A percentile compares a stretch with the other conserved stretches of the same genome.
These are phyloP conservation scores for Eupithecia exiguata DNA, from an alignment of 2,888 invertebrate genomes.

Conservation along the genomic window DNA sequence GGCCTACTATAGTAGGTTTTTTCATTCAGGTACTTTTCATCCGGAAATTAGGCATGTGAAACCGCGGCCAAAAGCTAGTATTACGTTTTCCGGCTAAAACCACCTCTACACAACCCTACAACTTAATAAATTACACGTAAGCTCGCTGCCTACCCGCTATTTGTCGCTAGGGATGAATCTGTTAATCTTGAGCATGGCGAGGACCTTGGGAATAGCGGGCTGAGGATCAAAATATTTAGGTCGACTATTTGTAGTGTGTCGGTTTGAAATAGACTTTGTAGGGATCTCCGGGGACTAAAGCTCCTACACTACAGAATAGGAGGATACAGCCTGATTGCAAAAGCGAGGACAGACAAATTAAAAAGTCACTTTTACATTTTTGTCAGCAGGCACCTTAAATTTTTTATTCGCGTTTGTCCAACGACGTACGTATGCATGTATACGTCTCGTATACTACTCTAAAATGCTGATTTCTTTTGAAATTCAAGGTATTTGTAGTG, in stretches of 20 bases:
- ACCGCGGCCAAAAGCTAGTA: not conserved
- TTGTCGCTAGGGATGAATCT: slow-evolving; percentile 31
- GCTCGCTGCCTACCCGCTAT: slow-evolving; percentile 14
- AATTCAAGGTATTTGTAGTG: too few species aligned
- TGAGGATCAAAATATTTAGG: slow-evolving; percentile 21
- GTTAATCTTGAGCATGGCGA: slow-evolving; percentile 30
- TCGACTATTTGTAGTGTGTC: slow-evolving; percentile 3
- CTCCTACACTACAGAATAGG: not conserved
- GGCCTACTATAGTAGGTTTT: too few species aligned
- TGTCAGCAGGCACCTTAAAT: too few species aligned
- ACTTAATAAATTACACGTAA: slow-evolving; percentile 30
- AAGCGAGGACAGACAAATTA: not conserved
- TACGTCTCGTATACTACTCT: too few species aligned
- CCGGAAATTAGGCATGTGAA: not conserved
- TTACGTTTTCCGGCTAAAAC: not conserved
- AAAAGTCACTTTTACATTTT: too few species aligned
- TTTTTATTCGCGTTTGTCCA: too few species aligned
- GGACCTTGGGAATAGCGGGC: slow-evolving; percentile 21
- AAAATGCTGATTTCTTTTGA: too few species aligned
- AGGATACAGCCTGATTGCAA: not conserved
- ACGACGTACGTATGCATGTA: too few species aligned
- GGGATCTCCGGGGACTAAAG: not conserved
- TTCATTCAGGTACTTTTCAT: not conserved
- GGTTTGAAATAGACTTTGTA: not conserved
- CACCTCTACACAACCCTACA: slow-evolving; percentile 6